These are phyloP conservation scores for Origma solitaria DNA, from an alignment of 2,113 vertebrate genomes.

Conservation along the genomic window DNA sequence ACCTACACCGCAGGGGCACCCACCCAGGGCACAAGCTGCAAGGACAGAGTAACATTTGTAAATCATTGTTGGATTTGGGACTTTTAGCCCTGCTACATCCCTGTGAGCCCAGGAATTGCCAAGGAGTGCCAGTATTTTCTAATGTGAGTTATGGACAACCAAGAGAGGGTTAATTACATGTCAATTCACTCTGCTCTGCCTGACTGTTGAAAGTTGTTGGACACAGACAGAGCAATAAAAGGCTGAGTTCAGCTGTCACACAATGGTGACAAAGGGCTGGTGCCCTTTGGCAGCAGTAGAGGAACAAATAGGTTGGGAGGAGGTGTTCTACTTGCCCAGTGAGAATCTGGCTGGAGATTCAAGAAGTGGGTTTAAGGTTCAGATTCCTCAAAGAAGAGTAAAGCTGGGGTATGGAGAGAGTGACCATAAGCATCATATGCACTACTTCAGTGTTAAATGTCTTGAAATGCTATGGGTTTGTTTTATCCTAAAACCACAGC, in stretches of 20 bases:
- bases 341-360: background rate
- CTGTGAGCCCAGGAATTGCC: background rate
- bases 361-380: background rate
- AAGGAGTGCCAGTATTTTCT: background rate
- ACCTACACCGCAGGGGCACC: background rate
- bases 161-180: background rate
- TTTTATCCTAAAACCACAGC: background rate
- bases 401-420: background rate
- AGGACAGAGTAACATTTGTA: background rate
- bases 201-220: rapidly evolving
- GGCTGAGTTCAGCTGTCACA: background rate
- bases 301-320: background rate
- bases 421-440: background rate
- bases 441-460: background rate
- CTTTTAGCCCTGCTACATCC: background rate
- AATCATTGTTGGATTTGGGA: background rate
- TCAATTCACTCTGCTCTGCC: background rate
- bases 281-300: background rate
- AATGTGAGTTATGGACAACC: background rate
- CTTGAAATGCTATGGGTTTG: background rate
- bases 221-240: background rate
- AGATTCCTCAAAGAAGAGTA: background rate
- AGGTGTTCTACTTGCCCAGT: background rate
- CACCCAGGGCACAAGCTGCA: background rate
- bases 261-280: background rate